Evolutionary conservation across 2,797 vertebrate genomes (phyloP).

Genomic region (Tokudaia tokunoshimensis): DNA sequence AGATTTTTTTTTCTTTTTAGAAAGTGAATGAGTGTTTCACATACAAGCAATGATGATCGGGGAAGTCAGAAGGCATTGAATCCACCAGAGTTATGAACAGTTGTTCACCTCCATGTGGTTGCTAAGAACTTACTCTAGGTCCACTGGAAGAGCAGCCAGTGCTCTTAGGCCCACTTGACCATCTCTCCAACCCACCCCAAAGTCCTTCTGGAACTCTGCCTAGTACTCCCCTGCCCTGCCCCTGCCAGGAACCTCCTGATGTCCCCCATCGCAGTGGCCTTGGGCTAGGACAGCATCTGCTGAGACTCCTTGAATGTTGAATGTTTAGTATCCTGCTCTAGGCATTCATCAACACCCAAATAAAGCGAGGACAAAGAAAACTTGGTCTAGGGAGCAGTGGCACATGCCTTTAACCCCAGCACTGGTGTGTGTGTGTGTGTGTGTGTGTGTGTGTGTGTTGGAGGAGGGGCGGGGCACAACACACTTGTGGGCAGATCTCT

Average conservation of each 20-base stretch:
- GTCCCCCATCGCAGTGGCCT: accelerated
- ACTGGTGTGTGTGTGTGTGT: too few relatives aligned
- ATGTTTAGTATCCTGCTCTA: neutral
- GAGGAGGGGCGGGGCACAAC: too few relatives aligned
- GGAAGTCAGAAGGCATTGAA: neutral
- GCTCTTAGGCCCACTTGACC: neutral
- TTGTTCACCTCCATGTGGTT: neutral
- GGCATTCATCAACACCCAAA: neutral
- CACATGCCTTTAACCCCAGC: neutral
- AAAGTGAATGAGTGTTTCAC: neutral
- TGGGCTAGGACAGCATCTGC: neutral
- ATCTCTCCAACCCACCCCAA: neutral
- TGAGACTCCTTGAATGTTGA: neutral
- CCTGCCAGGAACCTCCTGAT: too few relatives aligned
- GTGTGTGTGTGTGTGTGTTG: too few relatives aligned
- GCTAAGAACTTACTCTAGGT: neutral
- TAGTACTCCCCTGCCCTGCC: neutral
- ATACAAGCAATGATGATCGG: neutral
- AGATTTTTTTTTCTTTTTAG: neutral
- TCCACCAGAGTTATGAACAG: neutral
- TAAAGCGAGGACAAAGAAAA: neutral
- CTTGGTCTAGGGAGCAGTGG: neutral
- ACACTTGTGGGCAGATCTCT: too few relatives aligned
- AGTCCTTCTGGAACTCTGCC: neutral
- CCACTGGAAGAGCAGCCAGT: neutral